These are phyloP conservation scores for Leucosticte australis DNA, from an alignment of 2,113 vertebrate species.

Conservation along the genomic window DNA sequence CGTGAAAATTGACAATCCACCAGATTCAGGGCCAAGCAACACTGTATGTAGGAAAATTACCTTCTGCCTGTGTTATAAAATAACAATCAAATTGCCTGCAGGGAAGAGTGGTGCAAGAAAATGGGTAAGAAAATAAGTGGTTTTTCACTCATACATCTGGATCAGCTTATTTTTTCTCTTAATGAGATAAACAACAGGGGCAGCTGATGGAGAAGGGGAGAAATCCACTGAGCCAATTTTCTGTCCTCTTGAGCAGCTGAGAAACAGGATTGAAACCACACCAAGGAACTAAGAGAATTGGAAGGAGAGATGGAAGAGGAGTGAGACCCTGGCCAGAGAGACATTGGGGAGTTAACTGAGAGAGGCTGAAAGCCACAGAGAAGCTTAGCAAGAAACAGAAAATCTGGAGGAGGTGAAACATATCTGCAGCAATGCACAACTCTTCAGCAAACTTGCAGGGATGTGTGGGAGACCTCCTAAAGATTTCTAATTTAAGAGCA, in stretches of 20 bases:
- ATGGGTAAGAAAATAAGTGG: neutral
- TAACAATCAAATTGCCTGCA: neutral
- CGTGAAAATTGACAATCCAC: neutral
- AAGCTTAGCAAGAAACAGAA: slow-evolving; percentile 5
- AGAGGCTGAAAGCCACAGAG: neutral
- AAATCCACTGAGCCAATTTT: neutral
- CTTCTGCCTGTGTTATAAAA: neutral
- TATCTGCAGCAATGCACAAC: neutral
- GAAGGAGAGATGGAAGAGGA: neutral
- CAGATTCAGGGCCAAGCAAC: neutral
- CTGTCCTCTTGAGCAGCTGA: neutral
- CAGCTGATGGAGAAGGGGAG: neutral
- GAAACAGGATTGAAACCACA: neutral
- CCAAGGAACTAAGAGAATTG: neutral
- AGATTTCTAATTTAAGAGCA: slow-evolving; percentile 34
- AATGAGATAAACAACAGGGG: neutral
- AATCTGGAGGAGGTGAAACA: slow-evolving; percentile 23
- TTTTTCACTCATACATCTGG: neutral
- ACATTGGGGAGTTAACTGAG: neutral
- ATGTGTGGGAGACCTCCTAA: slow-evolving; percentile 45
- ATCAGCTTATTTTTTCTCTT: neutral
- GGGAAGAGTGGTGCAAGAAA: neutral
- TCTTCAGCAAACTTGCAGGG: neutral
- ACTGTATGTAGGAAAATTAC: neutral
- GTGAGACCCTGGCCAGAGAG: neutral